phyloP scores from a whole-genome alignment of 1,140 invertebrate genomes.

The Eciton burchellii region DNA sequence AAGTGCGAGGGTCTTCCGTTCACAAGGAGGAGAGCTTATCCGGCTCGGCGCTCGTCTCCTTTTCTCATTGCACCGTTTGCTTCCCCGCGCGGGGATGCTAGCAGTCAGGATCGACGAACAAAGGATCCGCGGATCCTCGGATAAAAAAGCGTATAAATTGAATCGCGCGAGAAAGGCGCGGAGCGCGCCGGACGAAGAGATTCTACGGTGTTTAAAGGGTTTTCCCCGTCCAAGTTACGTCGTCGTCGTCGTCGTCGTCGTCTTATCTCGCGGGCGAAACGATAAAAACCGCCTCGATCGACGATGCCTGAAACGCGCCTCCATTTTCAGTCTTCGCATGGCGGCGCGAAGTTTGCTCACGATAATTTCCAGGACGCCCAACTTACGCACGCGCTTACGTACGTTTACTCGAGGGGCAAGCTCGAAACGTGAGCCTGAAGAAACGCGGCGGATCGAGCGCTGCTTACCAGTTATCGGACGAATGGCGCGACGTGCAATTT shows the following conservation, averaged over 20 bases:
- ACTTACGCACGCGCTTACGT: too few relatives aligned
- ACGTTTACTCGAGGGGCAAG: too few relatives aligned
- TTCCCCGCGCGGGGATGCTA: conserved; percentile 3
- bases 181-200: conserved; percentile 4
- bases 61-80: conserved; percentile 34
- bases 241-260: too few relatives aligned
- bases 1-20: conserved; percentile 74
- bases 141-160: conserved; percentile 56
- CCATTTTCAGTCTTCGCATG: too few relatives aligned
- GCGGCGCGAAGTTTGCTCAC: too few relatives aligned
- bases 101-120: conserved; percentile 44
- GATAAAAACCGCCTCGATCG: too few relatives aligned
- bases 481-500: too few relatives aligned
- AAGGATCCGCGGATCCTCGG: conserved; percentile 2
- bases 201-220: conserved; percentile 25
- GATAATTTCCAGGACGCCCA: too few relatives aligned
- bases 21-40: conserved; percentile 76
- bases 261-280: conserved; percentile 6
- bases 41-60: conserved; percentile 51
- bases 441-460: too few relatives aligned
- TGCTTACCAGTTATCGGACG: too few relatives aligned
- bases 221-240: conserved; percentile 35
- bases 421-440: too few relatives aligned
- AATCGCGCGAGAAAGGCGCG: conserved; percentile 40
- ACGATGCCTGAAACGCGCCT: too few relatives aligned